phyloP scores from a whole-genome alignment of 2,113 vertebrate species.

The Myrmecophaga tridactyla region DNA sequence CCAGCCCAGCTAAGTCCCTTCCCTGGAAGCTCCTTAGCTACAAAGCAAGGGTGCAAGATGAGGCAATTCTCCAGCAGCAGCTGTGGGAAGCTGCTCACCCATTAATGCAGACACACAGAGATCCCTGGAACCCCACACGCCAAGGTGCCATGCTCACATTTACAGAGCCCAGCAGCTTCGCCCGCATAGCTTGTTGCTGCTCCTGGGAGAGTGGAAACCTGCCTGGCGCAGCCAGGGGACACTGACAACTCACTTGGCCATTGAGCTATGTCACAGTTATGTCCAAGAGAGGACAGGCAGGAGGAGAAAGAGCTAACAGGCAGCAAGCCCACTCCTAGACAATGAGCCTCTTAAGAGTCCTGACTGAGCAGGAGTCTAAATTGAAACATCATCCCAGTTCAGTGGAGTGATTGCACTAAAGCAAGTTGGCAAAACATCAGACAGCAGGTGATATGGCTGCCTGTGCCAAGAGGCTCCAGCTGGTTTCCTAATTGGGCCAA shows the following conservation, averaged over 20 bases:
- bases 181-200: background rate
- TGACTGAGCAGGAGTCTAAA: slow-evolving; percentile 45
- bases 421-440: slow-evolving; percentile 60
- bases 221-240: slow-evolving; percentile 31
- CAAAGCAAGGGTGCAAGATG: background rate
- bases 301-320: slow-evolving; percentile 49
- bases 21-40: background rate
- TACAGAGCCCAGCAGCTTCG: background rate
- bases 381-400: slow-evolving; percentile 59
- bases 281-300: slow-evolving; percentile 66
- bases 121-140: background rate
- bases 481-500: slow-evolving; percentile 53
- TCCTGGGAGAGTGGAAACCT: slow-evolving; percentile 17
- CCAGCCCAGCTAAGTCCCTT: background rate
- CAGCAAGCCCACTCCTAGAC: slow-evolving; percentile 67
- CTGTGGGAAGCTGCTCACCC: background rate
- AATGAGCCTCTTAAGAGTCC: slow-evolving; percentile 62
- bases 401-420: slow-evolving; percentile 39
- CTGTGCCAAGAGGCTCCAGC: background rate
- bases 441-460: slow-evolving; percentile 35
- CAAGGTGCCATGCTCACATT: background rate
- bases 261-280: slow-evolving; percentile 29
- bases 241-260: slow-evolving; percentile 70
- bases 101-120: accelerated
- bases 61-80: background rate